Base-by-base conservation (phyloP, 1,140 invertebrate species). In the Callitettix versicolor region DNA sequence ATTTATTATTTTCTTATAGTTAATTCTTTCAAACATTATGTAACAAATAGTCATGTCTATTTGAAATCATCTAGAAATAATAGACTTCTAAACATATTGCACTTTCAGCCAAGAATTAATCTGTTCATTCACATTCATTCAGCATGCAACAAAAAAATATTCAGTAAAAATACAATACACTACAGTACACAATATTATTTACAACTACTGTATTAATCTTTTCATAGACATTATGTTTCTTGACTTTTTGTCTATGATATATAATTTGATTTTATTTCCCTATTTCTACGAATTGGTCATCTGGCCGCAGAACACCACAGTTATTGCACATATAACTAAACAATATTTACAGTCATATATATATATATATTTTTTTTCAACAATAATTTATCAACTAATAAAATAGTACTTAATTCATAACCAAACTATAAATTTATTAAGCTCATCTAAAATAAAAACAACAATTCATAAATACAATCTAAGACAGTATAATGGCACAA, bases 11-110 rank as follows among this genome's bases (percentile, higher is more conserved):
- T 55, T 55, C 53, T 47, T 47, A 47, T 34, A 47, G 34, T 55
- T 55, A 47, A 55, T 55, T 41, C 50, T 55, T 47, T 55, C 53
- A 55, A 55, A 55, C 53, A 55, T 55, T 51, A 55, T 22, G 53
- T 55, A 55, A 55, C 53, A 55, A 55, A 55, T 55, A 55, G 44
- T 55, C 44, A 47, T 55, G 33, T 46, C 42, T 47, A 55, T 53
- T 55, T 46, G 22, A 53, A 55, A 55, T 42, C 53, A 55, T 15
- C 53, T 55, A 55, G 20, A 53, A 53, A 44, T 43, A 53, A 43
- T 42, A 43, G 6, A 22, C 18, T 24, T 55, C 44, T 47, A 30
- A 34, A 55, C 42, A 46, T 55, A 55, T 55, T 55, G 53, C 53
- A 55, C 53, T 21, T 17, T 46, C 53, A 55, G 53, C 53, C 53